Evolutionary conservation across 1,140 invertebrate species (phyloP).

Genomic region (Acyrthosiphon pisum): DNA sequence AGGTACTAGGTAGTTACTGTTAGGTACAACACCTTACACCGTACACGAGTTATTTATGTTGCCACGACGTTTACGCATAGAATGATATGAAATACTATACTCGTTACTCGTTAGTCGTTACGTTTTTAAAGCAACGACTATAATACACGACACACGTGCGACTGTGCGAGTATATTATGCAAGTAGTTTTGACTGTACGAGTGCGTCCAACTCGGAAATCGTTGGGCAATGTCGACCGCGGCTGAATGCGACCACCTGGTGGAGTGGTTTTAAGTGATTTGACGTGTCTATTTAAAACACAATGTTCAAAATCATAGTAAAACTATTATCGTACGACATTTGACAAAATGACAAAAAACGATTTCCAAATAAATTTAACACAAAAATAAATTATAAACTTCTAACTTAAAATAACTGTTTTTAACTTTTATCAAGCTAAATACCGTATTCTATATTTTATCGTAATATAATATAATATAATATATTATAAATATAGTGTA

Average conservation of each 20-base stretch:
- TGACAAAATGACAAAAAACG: not conserved
- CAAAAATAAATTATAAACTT: not conserved
- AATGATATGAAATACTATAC: not conserved
- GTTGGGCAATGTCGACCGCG: not conserved
- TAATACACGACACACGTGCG: not conserved
- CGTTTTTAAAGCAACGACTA: not conserved
- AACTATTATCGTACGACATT: not conserved
- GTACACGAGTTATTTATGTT: too few species aligned
- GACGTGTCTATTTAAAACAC: slow-evolving; percentile 15
- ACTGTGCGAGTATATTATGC: not conserved
- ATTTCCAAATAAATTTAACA: not conserved
- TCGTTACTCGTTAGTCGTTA: not conserved
- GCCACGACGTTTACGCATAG: not conserved
- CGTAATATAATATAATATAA: not conserved
- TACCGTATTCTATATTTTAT: not conserved
- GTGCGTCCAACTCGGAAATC: not conserved
- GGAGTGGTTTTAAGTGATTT: slow-evolving; percentile 22
- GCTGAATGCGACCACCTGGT: not conserved
- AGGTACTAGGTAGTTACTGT: too few species aligned
- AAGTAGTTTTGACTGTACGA: not conserved
- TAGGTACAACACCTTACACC: too few species aligned
- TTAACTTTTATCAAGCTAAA: not conserved
- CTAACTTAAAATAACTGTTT: not conserved
- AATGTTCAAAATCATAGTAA: not conserved
- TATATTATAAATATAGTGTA: not conserved